Evolutionary conservation across 2,888 invertebrate species (phyloP), one percentile per base, ranked within the genome.

Genomic region (Agapostemon virescens): DNA sequence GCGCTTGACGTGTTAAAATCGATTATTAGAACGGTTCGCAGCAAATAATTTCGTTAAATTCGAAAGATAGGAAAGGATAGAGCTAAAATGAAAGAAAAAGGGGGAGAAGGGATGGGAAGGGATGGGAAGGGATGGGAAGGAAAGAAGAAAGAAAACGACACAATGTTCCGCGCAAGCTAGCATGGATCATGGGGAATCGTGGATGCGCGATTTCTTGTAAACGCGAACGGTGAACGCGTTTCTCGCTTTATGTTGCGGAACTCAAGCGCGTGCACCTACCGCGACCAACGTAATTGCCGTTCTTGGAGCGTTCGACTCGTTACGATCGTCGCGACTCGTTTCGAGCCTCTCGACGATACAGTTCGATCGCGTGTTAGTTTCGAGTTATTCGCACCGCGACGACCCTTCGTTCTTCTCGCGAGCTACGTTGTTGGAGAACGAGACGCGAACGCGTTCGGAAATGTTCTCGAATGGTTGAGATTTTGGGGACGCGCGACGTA

Each of bases 31-130:
- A n/a, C n/a, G n/a, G n/a, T 20, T 20, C 20, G 3, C 20, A 45
- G 0, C 20, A 7, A 20, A 20, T 45, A 45, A 45, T 45, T 2
- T 45, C 20, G 45, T 20, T 7, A 20, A 79, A 84, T 84, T 75
- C 77, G 67, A 72, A 70, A 45, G 73, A 55, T 70, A 55, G 63
- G 26, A 38, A 58, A 74, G 52, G 64, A 9, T 11, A 13, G 13
- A 13, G 13, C 0, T 40, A 40, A 13, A 40, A 13, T 11, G 0
- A 13, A 9, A 42, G 15, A 15, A 3, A 42, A 15, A 42, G 15
- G 42, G 42, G 38, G 38, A 7, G 9, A 40, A 11, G 38, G 23
- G 52, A 11, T 9, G 11, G 5, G 23, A 6, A 15, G 13, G 20
- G 45, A 4, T 6, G 20, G 40, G 40, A 45, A 49, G n/a, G 17